Evolutionary conservation across 2,113 vertebrate genomes (phyloP), one percentile per base, ranked within the genome.

Genomic region (Oophaga pumilio): DNA sequence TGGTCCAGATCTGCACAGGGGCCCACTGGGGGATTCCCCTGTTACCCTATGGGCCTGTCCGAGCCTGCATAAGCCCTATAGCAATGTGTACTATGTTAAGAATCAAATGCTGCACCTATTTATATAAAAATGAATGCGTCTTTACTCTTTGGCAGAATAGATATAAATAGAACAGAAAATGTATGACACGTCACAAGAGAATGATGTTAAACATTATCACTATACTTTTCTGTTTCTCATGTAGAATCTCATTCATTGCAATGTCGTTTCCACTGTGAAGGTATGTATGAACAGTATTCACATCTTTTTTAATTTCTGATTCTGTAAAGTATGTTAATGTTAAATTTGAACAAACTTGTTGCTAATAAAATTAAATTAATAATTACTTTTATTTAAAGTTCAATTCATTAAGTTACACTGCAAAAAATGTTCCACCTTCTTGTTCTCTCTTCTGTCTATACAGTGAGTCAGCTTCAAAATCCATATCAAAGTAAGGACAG

Each of bases 241-340:
- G 13, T 89, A 98, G 96, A 92, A 87, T 28, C 84, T 96, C 18
- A 89, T 98, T 87, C 96, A 95, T 66, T 97, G 96, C 91, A 98
- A 97, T 62, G 87, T 97, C 68, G 94, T 95, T 90, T 95, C 96
- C 7, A 89, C 95, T 84, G 91, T 90, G 68, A 95, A 97, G 96
- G 96, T 97, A 94, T 49, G 95, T 89, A 24, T 18, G 0, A 60
- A 57, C 17, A 26, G 28, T 57, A 28, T 57, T 12, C 1, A 78
- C 18, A 52, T 28, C 2, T 79, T n/a, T 28, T 28, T 77, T 56
- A 10, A 50, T 50, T 76, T n/a, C 4, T 76, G 71, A 1, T 20
- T 74, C 17, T 49, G 11, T 50, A 20, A 50, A 20, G 43, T 74
- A 20, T 74, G 18, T 49, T 22, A 49, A 10, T 1, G 24, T 68